These are phyloP conservation scores for Zosterops lateralis DNA, from an alignment of 2,113 vertebrate species.

Conservation along the genomic window DNA sequence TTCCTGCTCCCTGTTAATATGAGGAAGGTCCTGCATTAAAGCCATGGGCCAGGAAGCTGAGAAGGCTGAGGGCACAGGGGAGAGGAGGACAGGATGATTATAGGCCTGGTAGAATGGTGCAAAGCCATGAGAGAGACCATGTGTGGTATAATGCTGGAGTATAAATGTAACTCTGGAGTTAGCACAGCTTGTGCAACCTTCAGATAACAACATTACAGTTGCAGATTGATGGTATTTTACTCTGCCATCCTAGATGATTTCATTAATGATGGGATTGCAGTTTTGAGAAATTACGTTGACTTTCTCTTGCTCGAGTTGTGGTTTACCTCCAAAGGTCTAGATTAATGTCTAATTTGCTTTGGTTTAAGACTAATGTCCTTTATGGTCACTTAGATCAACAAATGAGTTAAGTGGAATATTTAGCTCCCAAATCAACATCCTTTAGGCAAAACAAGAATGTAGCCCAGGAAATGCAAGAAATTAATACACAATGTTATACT, in stretches of 20 bases:
- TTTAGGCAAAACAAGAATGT: background rate
- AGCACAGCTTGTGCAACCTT: fast-evolving
- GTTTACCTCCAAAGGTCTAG: background rate
- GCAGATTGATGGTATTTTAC: background rate
- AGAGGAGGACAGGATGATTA: background rate
- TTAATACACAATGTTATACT: background rate
- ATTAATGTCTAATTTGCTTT: background rate
- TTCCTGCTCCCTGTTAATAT: background rate
- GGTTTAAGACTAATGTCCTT: background rate
- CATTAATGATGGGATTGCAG: background rate
- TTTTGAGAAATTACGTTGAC: background rate
- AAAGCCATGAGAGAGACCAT: background rate
- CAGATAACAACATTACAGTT: background rate
- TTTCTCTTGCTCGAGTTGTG: background rate
- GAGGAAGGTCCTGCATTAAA: background rate
- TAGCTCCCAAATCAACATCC: background rate
- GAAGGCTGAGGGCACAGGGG: background rate
- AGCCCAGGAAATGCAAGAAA: background rate
- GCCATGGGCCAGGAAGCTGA: background rate
- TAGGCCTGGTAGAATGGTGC: background rate
- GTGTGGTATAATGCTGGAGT: background rate
- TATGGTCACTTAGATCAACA: background rate
- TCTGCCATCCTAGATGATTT: background rate
- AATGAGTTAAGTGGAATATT: background rate
- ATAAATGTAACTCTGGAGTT: background rate